Conservation (phyloP, 2,888 invertebrate species). For the Elegia similella region DNA sequence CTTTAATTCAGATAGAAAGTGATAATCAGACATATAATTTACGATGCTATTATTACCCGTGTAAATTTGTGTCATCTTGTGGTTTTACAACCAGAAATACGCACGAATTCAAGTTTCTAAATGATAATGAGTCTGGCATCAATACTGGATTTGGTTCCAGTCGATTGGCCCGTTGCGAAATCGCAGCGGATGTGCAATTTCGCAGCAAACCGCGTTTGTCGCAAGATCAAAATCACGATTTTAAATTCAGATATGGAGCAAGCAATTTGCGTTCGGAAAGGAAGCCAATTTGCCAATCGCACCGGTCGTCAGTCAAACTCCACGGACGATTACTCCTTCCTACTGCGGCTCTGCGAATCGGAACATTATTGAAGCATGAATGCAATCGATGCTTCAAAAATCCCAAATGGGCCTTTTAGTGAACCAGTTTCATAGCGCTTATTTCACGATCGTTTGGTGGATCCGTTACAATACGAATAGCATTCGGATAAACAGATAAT, state of each 20-base stretch:
- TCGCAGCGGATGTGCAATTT: conserved; percentile 12
- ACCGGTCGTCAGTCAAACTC: conserved; percentile 50
- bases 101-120: neutral
- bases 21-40: neutral
- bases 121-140: conserved; percentile 9
- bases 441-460: too few relatives aligned
- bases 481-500: too few relatives aligned
- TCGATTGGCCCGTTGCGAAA: neutral
- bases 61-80: neutral
- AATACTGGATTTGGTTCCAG: conserved; percentile 10
- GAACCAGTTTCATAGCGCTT: too few relatives aligned
- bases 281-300: conserved; percentile 57
- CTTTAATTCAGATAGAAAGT: neutral
- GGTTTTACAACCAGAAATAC: neutral
- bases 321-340: conserved; percentile 59
- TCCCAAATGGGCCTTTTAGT: too few relatives aligned
- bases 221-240: conserved; percentile 12
- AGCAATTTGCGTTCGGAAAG: conserved; percentile 58
- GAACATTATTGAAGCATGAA: conserved; percentile 28
- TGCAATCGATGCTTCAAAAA: too few relatives aligned
- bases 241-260: conserved; percentile 42
- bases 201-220: conserved; percentile 13
- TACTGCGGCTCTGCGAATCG: conserved; percentile 47
- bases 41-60: neutral
- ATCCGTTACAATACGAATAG: too few relatives aligned